These are phyloP conservation scores for Apamea sordens DNA, from an alignment of 2,888 invertebrate genomes.

Conservation along the genomic window DNA sequence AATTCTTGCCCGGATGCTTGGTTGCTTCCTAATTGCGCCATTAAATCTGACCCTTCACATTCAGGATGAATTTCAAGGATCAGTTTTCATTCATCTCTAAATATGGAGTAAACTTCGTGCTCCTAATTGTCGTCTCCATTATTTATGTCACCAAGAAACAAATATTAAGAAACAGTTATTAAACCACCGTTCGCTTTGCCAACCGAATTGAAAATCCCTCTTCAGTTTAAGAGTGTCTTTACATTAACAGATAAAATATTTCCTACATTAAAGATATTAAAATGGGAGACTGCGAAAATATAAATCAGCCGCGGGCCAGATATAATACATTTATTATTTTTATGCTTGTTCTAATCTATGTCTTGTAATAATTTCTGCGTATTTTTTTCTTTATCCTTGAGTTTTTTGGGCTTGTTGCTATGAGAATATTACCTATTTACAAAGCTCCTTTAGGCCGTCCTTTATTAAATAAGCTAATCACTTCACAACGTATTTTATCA, in stretches of 20 bases:
- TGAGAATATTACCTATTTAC: not conserved
- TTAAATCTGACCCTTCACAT: not conserved
- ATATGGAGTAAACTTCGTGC: not conserved
- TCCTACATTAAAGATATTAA: constrained; percentile 61
- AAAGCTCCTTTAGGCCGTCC: not conserved
- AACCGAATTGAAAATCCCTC: constrained; percentile 28
- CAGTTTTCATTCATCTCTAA: not conserved
- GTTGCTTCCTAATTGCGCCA: not conserved
- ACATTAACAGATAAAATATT: constrained; percentile 51
- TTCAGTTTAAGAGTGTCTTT: constrained; percentile 16
- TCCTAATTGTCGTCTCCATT: not conserved
- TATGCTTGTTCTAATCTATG: constrained; percentile 25
- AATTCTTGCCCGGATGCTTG: not conserved
- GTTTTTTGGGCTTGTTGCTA: not conserved
- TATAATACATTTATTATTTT: constrained; percentile 45
- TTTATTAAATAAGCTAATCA: not conserved
- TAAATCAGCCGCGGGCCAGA: constrained; percentile 40
- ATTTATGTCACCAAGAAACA: not conserved
- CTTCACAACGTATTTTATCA: not conserved
- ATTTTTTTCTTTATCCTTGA: not conserved
- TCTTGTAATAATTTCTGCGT: constrained; percentile 20
- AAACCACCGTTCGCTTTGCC: constrained; percentile 11
- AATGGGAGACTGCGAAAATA: constrained; percentile 35
- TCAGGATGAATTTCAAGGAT: constrained; percentile 5
- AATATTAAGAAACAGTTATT: constrained; percentile 1